Evolutionary conservation across 2,797 vertebrate species (phyloP).

Genomic region (Lutjanus argentimaculatus): DNA sequence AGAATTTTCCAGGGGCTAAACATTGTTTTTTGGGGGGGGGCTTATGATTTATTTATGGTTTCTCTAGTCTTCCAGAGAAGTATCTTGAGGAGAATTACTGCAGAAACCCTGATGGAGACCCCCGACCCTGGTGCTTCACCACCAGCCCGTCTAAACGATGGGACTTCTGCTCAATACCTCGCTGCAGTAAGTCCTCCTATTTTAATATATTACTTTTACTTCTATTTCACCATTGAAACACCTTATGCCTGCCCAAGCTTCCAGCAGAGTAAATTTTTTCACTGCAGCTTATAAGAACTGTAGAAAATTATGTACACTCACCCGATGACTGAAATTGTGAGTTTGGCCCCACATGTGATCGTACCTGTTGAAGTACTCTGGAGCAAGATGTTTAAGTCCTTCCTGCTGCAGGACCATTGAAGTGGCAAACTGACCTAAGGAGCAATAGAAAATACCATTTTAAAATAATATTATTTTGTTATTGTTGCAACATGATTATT

Average conservation of each 20-base stretch:
- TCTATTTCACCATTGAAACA: neutral
- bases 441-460: neutral
- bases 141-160: constrained; percentile 88
- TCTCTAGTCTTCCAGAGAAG: constrained; percentile 91
- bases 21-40: neutral
- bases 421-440: neutral
- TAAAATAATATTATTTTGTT: neutral
- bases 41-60: neutral
- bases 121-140: constrained; percentile 95
- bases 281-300: neutral
- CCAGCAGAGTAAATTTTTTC: neutral
- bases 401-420: neutral
- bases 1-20: neutral
- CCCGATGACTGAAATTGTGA: neutral
- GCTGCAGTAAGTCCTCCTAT: constrained; percentile 86
- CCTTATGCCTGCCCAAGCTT: neutral
- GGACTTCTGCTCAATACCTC: constrained; percentile 92
- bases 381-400: neutral
- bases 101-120: constrained; percentile 96
- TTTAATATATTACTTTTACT: neutral
- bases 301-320: neutral
- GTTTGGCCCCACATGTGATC: neutral
- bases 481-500: neutral
- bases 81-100: constrained; percentile 94
- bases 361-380: neutral